These are phyloP conservation scores for Hippasteria phrygiana DNA, from an alignment of 53 echinoderm and acorn worm species.

Conservation along the genomic window DNA sequence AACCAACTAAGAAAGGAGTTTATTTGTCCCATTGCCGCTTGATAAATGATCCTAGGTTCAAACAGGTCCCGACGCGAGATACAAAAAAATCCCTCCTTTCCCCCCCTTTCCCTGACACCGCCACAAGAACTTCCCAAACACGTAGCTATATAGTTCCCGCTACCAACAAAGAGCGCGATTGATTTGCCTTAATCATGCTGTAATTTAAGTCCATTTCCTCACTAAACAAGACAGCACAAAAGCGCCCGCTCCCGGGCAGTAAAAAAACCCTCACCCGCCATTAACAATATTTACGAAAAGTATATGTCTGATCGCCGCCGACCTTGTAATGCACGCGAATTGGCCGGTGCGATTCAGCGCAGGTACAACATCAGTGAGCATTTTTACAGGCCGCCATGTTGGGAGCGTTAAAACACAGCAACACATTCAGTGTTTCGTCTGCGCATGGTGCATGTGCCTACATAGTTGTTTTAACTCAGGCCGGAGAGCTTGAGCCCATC, in stretches of 20 bases:
- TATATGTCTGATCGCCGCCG: conserved; percentile 51
- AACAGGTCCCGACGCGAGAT: conserved; percentile 46
- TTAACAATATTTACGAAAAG: conserved; percentile 68
- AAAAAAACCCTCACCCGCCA: conserved; percentile 39
- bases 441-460: conserved; percentile 4
- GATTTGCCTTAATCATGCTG: conserved; percentile 60
- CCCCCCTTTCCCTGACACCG: conserved; percentile 6
- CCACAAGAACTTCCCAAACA: conserved; percentile 47
- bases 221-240: conserved; percentile 58
- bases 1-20: conserved; percentile 29
- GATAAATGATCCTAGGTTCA: conserved; percentile 64
- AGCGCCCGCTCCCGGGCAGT: conserved; percentile 43
- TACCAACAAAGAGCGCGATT: conserved; percentile 49
- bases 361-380: conserved; percentile 11
- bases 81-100: conserved; percentile 21
- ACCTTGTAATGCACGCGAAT: not conserved
- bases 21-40: conserved; percentile 43
- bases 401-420: not conserved
- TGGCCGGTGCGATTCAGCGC: not conserved
- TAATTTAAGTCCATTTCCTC: conserved; percentile 69
- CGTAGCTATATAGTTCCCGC: conserved; percentile 3
- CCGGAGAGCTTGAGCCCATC: conserved; percentile 10
- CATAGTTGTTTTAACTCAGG: conserved; percentile 26
- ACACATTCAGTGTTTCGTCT: conserved; percentile 18
- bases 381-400: conserved; percentile 50